Evolutionary conservation across 2,797 vertebrate genomes (phyloP).

Genomic region (Meriones psammophilus): DNA sequence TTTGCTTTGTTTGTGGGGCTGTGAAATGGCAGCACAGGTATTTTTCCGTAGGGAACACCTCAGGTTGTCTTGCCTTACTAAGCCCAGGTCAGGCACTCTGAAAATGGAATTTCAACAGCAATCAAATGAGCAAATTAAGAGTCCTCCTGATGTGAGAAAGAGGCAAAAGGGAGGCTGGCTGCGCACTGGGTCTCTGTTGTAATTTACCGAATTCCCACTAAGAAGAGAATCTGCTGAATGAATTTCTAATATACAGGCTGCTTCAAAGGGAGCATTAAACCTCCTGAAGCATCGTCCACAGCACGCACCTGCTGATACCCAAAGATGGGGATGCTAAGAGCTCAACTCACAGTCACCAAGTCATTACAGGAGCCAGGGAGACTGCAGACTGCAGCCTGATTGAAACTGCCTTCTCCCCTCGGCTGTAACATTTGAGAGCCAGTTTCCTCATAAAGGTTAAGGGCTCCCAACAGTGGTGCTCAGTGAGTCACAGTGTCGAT

Average conservation of each 20-base stretch:
- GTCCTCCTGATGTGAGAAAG: not conserved
- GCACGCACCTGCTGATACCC: not conserved
- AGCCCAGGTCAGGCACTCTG: not conserved
- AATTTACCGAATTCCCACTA: slow-evolving; percentile 30
- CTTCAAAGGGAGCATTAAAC: slow-evolving; percentile 31
- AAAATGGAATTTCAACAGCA: not conserved
- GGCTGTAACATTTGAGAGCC: not conserved
- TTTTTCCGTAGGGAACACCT: not conserved
- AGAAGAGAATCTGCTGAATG: slow-evolving; percentile 26
- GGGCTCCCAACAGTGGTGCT: slow-evolving; percentile 15
- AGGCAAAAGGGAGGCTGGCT: not conserved
- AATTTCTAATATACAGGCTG: slow-evolving; percentile 43
- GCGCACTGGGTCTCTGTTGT: not conserved
- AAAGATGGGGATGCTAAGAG: slow-evolving; percentile 26
- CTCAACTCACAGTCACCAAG: slow-evolving; percentile 32
- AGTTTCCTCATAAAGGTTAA: slow-evolving; percentile 62
- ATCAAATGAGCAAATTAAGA: not conserved
- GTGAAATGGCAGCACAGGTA: not conserved
- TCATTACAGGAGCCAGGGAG: slow-evolving; percentile 41
- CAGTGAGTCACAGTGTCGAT: slow-evolving; percentile 39
- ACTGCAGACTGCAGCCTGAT: slow-evolving; percentile 53
- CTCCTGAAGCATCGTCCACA: not conserved
- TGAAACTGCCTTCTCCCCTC: slow-evolving; percentile 33
- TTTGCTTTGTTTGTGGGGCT: not conserved
- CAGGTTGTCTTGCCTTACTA: not conserved